Evolutionary conservation across 30 jellyfish, hydroid and myxozoan species (phyloP), one percentile per base, ranked within the genome.

Genomic region (Turritopsis rubra): DNA sequence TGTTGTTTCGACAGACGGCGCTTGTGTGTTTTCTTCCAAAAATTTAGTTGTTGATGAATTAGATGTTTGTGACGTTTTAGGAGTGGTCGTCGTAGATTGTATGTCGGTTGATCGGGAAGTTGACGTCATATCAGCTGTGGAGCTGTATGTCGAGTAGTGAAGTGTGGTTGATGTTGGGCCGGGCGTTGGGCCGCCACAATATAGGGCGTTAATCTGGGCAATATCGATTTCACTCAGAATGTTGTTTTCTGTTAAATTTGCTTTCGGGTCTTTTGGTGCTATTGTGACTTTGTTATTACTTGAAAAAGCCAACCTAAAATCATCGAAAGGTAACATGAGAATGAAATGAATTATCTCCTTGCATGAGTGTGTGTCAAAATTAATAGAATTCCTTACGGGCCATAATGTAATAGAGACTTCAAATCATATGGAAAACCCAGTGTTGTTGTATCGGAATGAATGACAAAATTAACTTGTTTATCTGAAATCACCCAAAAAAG

Each of bases 381-480:
- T 41, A 41, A 41, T 41, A 41, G 13, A 41, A 41, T 41, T 41
- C 60, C 21, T 68, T 68, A 68, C 77, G 77, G 77, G 77, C 77
- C 77, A 19, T 68, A 68, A 19, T 68, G 77, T 27, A 68, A n/a
- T 23, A 68, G 9, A 19, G 77, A 68, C 28, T 27, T 68, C 16
- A 68, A 68, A 27, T 68, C 77, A 19, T 68, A 68, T 8, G 77
- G 77, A 23, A 68, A n/a, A 27, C 30, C 8, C 77, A 68, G 17
- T 9, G 19, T 68, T 27, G 31, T n/a, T 68, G 28, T 68, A 7
- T 27, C 77, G 19, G 28, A 68, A 23, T 68, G 77, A 68, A 68
- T 68, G 30, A 22, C 77, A 19, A 68, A 68, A 68, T 68, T 68
- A 0, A 16, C 77, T 1, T 68, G 23, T 68, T 68, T 68, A 68